Evolutionary conservation across 2,888 invertebrate genomes (phyloP).

Genomic region (Amphiduros pacificus): DNA sequence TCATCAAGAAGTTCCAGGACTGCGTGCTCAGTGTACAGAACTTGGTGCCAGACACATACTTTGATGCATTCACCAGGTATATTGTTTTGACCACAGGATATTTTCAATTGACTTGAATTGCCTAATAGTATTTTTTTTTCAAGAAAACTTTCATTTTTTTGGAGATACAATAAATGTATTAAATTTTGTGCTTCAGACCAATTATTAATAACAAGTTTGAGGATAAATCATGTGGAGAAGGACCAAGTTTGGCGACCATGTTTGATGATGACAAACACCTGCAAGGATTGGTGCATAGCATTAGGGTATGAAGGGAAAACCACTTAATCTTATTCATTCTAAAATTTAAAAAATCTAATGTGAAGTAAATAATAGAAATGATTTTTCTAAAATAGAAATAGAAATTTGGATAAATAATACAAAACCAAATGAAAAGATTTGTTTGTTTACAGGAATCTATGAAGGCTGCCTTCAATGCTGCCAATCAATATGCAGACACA

Average conservation of each 20-base stretch:
- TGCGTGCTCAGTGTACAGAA: slow-evolving; percentile 72
- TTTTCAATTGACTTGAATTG: no score
- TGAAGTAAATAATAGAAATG: no score
- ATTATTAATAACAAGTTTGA: slow-evolving; percentile 81
- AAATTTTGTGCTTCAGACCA: slow-evolving; percentile 65
- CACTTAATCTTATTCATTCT: no score
- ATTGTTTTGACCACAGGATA: no score
- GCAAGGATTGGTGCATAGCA: slow-evolving; percentile 64
- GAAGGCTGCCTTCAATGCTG: slow-evolving; percentile 67
- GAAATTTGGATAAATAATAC: no score
- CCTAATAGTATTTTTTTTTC: no score
- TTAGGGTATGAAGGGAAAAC: slow-evolving; percentile 59
- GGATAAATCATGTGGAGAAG: slow-evolving; percentile 73
- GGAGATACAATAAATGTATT: no score
- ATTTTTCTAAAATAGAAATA: no score
- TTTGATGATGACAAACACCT: slow-evolving; percentile 71
- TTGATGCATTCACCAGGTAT: slow-evolving; percentile 75
- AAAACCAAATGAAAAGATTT: no score
- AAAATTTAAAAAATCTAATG: no score
- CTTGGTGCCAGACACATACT: slow-evolving; percentile 72
- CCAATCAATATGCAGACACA: slow-evolving; percentile 69
- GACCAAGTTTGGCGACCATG: slow-evolving; percentile 73
- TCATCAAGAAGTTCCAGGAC: slow-evolving; percentile 65
- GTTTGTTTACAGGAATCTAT: slow-evolving; percentile 60
- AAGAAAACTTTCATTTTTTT: no score